Evolutionary conservation across 2,113 vertebrate species (phyloP).

Genomic region (Anser cygnoides): DNA sequence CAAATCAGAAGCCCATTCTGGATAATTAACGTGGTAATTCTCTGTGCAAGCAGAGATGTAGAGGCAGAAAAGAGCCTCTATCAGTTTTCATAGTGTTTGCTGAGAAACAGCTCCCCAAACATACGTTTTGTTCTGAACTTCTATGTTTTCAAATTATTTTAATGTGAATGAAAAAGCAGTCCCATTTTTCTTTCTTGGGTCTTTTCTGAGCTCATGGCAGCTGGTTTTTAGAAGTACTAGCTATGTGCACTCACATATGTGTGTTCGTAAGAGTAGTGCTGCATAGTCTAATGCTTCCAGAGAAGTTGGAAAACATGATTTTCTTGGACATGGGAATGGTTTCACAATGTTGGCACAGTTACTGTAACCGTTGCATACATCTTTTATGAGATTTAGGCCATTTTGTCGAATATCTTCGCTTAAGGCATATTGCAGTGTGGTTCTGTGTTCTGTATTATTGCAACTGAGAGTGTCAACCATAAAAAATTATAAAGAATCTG

Average conservation of each 20-base stretch:
- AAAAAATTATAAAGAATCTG: background rate
- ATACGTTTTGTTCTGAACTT: background rate
- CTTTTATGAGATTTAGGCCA: background rate
- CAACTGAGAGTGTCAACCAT: background rate
- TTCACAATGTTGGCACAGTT: background rate
- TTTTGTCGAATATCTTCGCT: background rate
- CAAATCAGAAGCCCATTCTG: constrained; percentile 40
- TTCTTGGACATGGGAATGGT: background rate
- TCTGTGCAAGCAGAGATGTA: background rate
- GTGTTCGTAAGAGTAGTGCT: background rate
- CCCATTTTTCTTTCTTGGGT: background rate
- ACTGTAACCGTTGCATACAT: background rate
- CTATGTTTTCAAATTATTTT: background rate
- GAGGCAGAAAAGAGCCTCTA: background rate
- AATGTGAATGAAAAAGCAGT: background rate
- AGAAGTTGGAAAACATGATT: background rate
- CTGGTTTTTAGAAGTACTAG: background rate
- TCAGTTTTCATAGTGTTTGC: background rate
- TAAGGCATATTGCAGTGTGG: background rate
- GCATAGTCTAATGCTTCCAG: background rate
- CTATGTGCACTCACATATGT: background rate
- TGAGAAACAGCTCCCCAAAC: background rate
- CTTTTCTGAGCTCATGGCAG: background rate
- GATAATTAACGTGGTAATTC: constrained; percentile 38
- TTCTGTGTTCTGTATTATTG: background rate